Percentiles rank a stretch among this genome's conserved stretches.
Evolutionary conservation across 2,797 vertebrate species (phyloP).

Genomic region (Sus cebifrons): DNA sequence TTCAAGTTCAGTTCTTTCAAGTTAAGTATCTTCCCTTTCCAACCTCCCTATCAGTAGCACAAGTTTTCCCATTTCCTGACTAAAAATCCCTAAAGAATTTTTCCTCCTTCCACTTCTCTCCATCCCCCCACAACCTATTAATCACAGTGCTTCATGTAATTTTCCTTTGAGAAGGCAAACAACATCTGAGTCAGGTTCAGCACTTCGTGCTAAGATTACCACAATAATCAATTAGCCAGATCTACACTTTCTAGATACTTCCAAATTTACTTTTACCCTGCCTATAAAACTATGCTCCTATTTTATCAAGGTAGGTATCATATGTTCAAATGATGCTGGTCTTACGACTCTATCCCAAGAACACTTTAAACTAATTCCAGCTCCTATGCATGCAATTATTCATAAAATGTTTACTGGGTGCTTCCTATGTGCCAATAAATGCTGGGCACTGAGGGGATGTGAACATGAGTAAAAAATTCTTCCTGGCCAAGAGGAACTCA

Average conservation of each 20-base stretch:
- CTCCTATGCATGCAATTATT: not conserved
- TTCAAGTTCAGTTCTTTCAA: conserved; percentile 21
- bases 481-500: not conserved
- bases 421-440: not conserved
- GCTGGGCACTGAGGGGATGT: not conserved
- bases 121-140: not conserved
- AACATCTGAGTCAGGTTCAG: not conserved
- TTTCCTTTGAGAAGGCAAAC: conserved; percentile 50
- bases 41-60: not conserved
- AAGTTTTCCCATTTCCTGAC: not conserved
- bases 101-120: not conserved
- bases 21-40: not conserved
- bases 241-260: not conserved
- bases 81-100: not conserved
- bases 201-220: not conserved
- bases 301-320: not conserved
- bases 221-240: not conserved
- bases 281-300: not conserved
- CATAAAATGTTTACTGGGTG: not conserved
- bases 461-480: conserved; percentile 5
- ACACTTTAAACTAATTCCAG: not conserved
- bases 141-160: not conserved
- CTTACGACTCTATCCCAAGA: not conserved
- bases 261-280: not conserved
- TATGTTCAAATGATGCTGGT: not conserved